Base-by-base conservation (phyloP, 2,113 vertebrate species). In the Piaya cayana region DNA sequence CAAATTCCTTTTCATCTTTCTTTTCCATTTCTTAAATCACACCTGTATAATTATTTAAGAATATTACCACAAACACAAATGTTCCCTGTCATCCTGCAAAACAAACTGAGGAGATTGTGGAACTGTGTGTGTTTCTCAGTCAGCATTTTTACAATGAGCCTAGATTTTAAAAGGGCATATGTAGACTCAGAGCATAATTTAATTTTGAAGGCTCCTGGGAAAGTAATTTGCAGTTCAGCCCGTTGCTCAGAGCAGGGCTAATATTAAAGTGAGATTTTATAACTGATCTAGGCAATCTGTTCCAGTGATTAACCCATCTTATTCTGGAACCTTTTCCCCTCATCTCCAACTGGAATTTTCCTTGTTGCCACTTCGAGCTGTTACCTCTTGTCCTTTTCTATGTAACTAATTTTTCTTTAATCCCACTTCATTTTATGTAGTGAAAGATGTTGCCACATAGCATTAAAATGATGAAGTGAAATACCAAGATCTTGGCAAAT, bases 131-230 rank as follows among this genome's bases (percentile, higher is more conserved):
- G 30, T 90, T 90, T 92, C 65, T 75, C 70, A 77, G 37, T 72
- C 49, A 67, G 65, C 45, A 17, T 42, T 88, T 82, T 21, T 36
- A 49, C 60, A 58, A 43, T 18, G 64, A 80, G 67, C 68, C 43
- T 76, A 82, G 71, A 86, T 92, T 92, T 91, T 72, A 80, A 82
- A 86, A 68, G 70, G 83, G 43, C 49, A 37, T 91, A 37, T 86
- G 76, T 68, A 64, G 7, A 72, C 45, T 59, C 59, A 19, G 59
- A 62, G 82, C 60, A 47, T 85, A 58, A 80, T 88, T 88, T 94
- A 59, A 82, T 82, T 86, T 83, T 76, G 71, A 92, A 86, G 47
- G 37, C 67, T 92, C 5, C 50, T 83, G 55, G 49, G 52, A 43
- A 82, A 91, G 58, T 76, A 91, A 88, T 88, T 88, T 14, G 3